A percentile compares a stretch with the other conserved stretches of the same genome.
phyloP scores from a whole-genome alignment of 2,797 vertebrate species.

The Tolypeutes matacus region DNA sequence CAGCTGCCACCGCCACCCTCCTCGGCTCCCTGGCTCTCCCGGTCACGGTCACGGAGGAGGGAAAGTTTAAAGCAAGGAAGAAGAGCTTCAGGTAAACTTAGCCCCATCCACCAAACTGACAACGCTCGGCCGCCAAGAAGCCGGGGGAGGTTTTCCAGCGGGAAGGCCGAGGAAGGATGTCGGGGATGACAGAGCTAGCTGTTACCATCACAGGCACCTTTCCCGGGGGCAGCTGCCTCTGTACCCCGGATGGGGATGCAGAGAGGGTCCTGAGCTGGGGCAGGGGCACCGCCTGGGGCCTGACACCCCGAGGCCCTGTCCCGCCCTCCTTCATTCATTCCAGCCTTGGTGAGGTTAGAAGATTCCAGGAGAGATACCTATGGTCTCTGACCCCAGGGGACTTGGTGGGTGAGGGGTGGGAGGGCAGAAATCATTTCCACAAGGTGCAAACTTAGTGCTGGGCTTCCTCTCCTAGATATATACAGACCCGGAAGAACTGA shows the following conservation, averaged over 20 bases:
- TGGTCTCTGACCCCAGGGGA: neutral
- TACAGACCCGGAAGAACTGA: too few relatives aligned
- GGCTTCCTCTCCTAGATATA: too few relatives aligned
- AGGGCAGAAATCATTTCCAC: neutral
- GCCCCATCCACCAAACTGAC: conserved; percentile 52
- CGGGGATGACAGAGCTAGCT: neutral
- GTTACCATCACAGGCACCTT: neutral
- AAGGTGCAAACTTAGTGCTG: neutral
- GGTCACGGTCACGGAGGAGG: neutral
- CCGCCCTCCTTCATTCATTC: neutral
- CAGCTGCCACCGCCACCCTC: neutral
- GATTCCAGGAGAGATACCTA: neutral
- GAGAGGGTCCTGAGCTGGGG: neutral
- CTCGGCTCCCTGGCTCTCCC: neutral
- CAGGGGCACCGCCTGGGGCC: neutral
- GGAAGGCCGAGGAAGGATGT: conserved; percentile 59
- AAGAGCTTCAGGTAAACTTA: neutral
- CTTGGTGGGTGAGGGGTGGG: rapidly evolving
- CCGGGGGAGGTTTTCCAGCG: conserved; percentile 5
- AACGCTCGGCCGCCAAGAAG: neutral
- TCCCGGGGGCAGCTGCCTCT: neutral
- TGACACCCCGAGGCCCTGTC: neutral
- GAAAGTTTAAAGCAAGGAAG: conserved; percentile 37
- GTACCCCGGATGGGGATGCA: neutral
- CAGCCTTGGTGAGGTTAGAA: rapidly evolving